Evolutionary conservation across 2,113 vertebrate genomes (phyloP), one percentile per base, ranked within the genome.

Genomic region (Antennarius striatus): DNA sequence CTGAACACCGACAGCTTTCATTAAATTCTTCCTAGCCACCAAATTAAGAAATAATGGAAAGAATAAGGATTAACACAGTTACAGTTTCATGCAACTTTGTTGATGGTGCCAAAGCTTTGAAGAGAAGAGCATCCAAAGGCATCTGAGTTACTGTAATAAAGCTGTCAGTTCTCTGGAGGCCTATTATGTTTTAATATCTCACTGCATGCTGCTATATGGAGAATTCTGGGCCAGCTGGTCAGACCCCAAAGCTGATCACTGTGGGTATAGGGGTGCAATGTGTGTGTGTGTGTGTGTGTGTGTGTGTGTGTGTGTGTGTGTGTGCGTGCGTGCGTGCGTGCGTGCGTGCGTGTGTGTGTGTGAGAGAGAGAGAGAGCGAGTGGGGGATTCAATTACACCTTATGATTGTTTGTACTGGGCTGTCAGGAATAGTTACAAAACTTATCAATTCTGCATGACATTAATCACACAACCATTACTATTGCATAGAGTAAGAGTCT

Each of bases 201-300:
- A 56, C 55, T 43, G 59, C 32, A 56, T 67, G 56, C 55, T 36
- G 43, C 45, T 5, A 14, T 47, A 6, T 4, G 45, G 60, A 79
- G 79, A 79, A 72, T 66, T 75, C 56, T 42, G 51, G 43, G 64
- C 74, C 80, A 88, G 76, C 60, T 81, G 80, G 82, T 77, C 54
- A 63, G 59, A 63, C 42, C 68, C 77, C 57, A 86, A 81, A 86
- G 81, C 85, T 86, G 81, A 84, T 86, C 87, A 87, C 80, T 79
- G 75, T 48, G 49, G 55, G 54, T 69, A 73, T 43, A 69, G 70
- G 58, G 45, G 50, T 66, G 51, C 40, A 39, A 10, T 56, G 52
- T 36, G 46, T 40, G 17, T 50, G 32, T 56, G 55, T 48, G 29
- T 58, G 17, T 60, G 17, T 36, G 10, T 32, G 61, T 56, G 40